Conservation (phyloP, 2,797 vertebrate species). For the Somateria mollissima region DNA sequence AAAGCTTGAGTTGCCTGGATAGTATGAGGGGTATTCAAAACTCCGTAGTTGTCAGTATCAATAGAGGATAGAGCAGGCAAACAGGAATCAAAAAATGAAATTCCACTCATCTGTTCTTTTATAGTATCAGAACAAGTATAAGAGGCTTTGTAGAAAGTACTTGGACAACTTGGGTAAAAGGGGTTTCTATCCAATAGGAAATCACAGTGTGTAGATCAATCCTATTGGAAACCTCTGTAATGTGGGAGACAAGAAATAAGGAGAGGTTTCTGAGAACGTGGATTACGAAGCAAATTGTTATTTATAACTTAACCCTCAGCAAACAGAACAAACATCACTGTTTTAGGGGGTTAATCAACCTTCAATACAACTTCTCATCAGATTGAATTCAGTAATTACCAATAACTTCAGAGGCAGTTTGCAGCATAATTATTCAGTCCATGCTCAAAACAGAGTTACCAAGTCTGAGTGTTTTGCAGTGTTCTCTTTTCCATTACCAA, state of each 20-base stretch:
- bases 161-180: background rate
- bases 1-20: background rate
- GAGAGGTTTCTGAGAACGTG: background rate
- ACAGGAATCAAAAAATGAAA: background rate
- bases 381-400: background rate
- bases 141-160: background rate
- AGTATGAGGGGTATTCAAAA: background rate
- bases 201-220: background rate
- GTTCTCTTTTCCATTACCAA: background rate
- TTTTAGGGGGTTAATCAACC: background rate
- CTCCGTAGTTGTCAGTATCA: background rate
- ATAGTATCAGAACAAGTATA: background rate
- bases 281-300: background rate
- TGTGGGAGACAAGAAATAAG: background rate
- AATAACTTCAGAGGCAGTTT: background rate
- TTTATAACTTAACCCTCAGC: background rate
- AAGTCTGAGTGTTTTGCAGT: background rate
- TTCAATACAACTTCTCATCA: background rate
- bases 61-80: background rate
- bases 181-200: background rate
- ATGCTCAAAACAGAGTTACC: background rate
- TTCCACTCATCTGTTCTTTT: background rate
- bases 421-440: background rate
- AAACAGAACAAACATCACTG: background rate
- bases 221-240: background rate